phyloP scores from a whole-genome alignment of 2,113 vertebrate species.

The Rostratula benghalensis region DNA sequence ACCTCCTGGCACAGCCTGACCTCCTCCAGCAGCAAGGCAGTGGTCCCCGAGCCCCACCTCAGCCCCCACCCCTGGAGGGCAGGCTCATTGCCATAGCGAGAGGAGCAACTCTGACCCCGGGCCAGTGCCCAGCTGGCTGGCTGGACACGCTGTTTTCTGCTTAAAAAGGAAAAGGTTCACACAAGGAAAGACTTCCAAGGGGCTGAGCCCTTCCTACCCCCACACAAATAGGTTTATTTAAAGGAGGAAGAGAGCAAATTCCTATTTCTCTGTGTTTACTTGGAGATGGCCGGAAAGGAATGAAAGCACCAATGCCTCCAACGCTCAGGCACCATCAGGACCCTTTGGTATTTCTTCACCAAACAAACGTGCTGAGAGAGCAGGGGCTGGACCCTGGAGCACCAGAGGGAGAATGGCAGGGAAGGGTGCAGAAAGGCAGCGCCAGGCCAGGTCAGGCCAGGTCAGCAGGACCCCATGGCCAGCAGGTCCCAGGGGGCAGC shows the following conservation, averaged over 20 bases:
- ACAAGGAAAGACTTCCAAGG: neutral
- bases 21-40: neutral
- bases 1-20: neutral
- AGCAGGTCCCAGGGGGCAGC: neutral
- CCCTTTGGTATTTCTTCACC: neutral
- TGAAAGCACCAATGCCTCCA: slow-evolving; percentile 27
- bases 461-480: neutral
- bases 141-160: neutral
- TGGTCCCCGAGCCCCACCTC: neutral
- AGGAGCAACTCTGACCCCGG: neutral
- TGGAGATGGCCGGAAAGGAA: slow-evolving; percentile 61
- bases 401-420: neutral
- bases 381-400: neutral
- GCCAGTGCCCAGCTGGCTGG: neutral
- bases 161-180: slow-evolving; percentile 63
- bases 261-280: slow-evolving; percentile 64
- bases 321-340: neutral
- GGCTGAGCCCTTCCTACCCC: slow-evolving; percentile 26
- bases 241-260: slow-evolving; percentile 59
- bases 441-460: neutral
- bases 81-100: neutral
- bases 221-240: slow-evolving; percentile 60
- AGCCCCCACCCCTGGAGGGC: neutral
- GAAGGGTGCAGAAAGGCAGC: neutral
- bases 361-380: neutral